These are phyloP conservation scores for Ditula angustiorana DNA, from an alignment of 2,888 invertebrate genomes.

Conservation along the genomic window DNA sequence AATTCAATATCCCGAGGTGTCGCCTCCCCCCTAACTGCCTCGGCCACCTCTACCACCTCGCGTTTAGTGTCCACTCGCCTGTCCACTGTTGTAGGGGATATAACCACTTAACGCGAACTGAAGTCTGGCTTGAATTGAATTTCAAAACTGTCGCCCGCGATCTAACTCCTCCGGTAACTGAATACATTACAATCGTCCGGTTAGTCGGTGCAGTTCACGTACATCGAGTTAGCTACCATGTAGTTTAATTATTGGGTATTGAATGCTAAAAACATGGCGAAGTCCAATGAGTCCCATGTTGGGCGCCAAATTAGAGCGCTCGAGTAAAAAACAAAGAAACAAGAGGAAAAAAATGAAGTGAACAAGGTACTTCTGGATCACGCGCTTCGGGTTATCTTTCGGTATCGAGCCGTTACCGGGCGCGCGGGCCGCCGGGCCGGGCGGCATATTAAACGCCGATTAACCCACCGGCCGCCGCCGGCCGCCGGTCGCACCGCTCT, in stretches of 20 bases:
- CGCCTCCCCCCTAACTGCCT: slow-evolving; percentile 47
- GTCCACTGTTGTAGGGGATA: slow-evolving; percentile 73
- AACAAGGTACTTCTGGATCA: slow-evolving; percentile 54
- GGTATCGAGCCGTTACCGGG: slow-evolving; percentile 54
- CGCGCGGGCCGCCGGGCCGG: slow-evolving; percentile 52
- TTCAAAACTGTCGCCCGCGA: slow-evolving; percentile 63
- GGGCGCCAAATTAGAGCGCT: slow-evolving; percentile 41
- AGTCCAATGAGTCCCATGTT: slow-evolving; percentile 36
- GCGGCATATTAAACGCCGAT: slow-evolving; percentile 84
- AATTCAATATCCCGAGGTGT: slow-evolving; percentile 84
- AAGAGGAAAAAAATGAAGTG: slow-evolving; percentile 46
- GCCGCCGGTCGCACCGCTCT: slow-evolving; percentile 65
- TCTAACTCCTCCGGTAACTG: slow-evolving; percentile 56
- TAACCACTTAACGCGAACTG: slow-evolving; percentile 82
- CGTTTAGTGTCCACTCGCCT: slow-evolving; percentile 73
- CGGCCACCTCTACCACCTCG: slow-evolving; percentile 53
- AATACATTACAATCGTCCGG: slow-evolving; percentile 40
- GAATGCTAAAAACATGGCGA: not conserved
- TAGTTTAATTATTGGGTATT: not conserved
- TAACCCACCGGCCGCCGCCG: slow-evolving; percentile 77
- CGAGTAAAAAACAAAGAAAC: slow-evolving; percentile 48
- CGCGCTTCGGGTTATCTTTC: slow-evolving; percentile 61
- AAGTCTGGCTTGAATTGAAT: slow-evolving; percentile 81
- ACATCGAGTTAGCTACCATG: slow-evolving; percentile 8
- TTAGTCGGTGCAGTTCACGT: slow-evolving; percentile 15